Conservation (phyloP, 2,888 invertebrate species). For the Chromoteleia sp. region DNA sequence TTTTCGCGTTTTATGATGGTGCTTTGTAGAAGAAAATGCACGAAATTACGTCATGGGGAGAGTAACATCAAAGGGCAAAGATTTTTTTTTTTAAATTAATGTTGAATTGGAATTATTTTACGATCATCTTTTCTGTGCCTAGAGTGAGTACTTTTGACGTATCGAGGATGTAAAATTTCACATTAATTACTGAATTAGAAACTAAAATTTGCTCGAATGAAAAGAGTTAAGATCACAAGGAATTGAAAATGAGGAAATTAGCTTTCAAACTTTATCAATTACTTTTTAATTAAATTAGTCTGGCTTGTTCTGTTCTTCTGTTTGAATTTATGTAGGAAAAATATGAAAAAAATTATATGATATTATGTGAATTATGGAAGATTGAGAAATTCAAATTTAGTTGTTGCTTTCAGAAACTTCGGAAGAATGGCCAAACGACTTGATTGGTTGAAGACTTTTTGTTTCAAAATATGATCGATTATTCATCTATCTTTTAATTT, state of each 20-base stretch:
- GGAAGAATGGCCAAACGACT: too few species aligned
- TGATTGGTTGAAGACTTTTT: too few species aligned
- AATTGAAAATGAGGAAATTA: slow-evolving; percentile 30
- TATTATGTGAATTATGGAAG: not conserved
- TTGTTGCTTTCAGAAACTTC: not conserved
- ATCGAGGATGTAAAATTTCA: slow-evolving; percentile 9
- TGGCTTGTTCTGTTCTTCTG: slow-evolving; percentile 7
- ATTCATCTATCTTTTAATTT: too few species aligned
- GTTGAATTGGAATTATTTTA: not conserved
- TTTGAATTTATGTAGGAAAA: not conserved
- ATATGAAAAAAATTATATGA: slow-evolving; percentile 1
- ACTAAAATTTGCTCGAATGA: slow-evolving; percentile 9
- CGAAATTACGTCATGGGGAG: slow-evolving; percentile 2
- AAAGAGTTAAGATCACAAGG: slow-evolving; percentile 21
- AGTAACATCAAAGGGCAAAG: too few species aligned
- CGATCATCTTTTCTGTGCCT: slow-evolving; percentile 2
- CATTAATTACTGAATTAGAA: slow-evolving; percentile 20
- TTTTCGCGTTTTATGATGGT: not conserved
- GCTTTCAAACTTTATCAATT: slow-evolving; percentile 18
- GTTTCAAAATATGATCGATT: too few species aligned
- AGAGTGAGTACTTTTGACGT: slow-evolving; percentile 13
- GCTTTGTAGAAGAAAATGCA: not conserved
- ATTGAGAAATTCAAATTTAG: not conserved
- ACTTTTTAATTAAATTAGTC: slow-evolving; percentile 15
- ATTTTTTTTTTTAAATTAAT: slow-evolving; percentile 20